Conservation (phyloP, 1,140 invertebrate genomes). For the Drosophila cardini region DNA sequence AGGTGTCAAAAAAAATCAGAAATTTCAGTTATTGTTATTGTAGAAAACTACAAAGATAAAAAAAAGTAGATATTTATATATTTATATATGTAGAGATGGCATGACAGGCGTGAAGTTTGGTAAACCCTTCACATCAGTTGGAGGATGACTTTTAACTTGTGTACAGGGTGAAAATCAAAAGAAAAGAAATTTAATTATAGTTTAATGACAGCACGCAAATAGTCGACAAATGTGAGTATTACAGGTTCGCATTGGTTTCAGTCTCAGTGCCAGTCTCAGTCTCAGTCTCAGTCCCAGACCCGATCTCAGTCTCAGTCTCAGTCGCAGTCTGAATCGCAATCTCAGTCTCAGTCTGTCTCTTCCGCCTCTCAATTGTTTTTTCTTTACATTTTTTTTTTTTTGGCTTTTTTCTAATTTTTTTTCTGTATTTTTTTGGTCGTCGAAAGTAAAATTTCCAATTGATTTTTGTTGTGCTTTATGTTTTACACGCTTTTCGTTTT, state of each 20-base stretch:
- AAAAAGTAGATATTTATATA: constrained; percentile 55
- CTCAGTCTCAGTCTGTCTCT: constrained; percentile 23
- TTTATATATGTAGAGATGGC: constrained; percentile 2
- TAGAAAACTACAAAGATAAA: constrained; percentile 28
- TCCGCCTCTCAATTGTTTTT: constrained; percentile 44
- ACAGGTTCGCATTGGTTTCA: constrained; percentile 31
- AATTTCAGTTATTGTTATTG: constrained; percentile 18
- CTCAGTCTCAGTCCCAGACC: background rate
- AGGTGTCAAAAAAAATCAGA: constrained; percentile 26
- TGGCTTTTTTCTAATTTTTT: constrained; percentile 45
- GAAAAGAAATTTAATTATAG: constrained; percentile 82
- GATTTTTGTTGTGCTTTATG: constrained; percentile 71
- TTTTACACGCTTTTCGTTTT: constrained; percentile 81
- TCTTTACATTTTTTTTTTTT: constrained; percentile 36
- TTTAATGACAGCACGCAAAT: constrained; percentile 76
- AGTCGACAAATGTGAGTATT: constrained; percentile 61
- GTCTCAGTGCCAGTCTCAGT: constrained; percentile 8
- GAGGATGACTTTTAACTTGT: constrained; percentile 74
- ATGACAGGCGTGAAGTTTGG: constrained; percentile 75
- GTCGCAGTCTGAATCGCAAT: background rate
- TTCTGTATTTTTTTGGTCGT: constrained; percentile 62
- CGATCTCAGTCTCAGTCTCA: background rate
- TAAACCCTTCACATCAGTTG: constrained; percentile 67
- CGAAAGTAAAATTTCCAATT: constrained; percentile 82
- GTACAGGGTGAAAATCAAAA: constrained; percentile 80